Evolutionary conservation across 2,797 vertebrate species (phyloP), one percentile per base, ranked within the genome.

Genomic region (Sebastes flavidus): DNA sequence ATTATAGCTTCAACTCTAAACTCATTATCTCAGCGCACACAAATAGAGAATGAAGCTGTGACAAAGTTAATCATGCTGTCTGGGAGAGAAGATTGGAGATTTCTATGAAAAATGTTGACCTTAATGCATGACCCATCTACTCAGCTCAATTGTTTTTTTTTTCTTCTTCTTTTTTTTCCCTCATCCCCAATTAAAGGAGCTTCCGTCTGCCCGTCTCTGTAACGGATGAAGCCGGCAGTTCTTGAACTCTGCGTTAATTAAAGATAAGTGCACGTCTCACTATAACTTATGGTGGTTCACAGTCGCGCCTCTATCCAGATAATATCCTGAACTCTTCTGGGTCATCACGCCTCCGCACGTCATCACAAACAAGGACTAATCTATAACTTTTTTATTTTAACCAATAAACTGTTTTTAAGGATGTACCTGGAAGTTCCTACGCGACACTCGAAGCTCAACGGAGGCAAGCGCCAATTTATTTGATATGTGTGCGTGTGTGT

Each of bases 231-330:
- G 88, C 87, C 77, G 22, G 84, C 80, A 14, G 79, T 90, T 91
- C 90, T 92, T 92, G 90, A 93, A 93, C 91, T 86, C 73, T 1
- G 65, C 87, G 81, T 91, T 95, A 94, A 95, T 95, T 94, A 95
- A 93, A 92, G 91, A 91, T 92, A 87, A 94, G 89, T 86, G 90
- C 86, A 76, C 75, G 81, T 91, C 82, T 93, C 81, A n/a, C 74
- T 78, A 54, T 85, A 85, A 82, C 82, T 90, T 78, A 83, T 69
- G 84, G 78, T 5, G 73, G 81, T 68, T 83, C 75, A 16, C 42
- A 55, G 60, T 78, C 74, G 65, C 76, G 81, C 71, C 69, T 72
- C 75, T 24, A 65, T 74, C 80, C 81, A 78, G 79, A 87, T 88
- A 83, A 89, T 87, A 90, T 81, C 73, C 82, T 73, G 11, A 65